phyloP scores from a whole-genome alignment of 2,113 vertebrate species.

The Callorhinus ursinus region DNA sequence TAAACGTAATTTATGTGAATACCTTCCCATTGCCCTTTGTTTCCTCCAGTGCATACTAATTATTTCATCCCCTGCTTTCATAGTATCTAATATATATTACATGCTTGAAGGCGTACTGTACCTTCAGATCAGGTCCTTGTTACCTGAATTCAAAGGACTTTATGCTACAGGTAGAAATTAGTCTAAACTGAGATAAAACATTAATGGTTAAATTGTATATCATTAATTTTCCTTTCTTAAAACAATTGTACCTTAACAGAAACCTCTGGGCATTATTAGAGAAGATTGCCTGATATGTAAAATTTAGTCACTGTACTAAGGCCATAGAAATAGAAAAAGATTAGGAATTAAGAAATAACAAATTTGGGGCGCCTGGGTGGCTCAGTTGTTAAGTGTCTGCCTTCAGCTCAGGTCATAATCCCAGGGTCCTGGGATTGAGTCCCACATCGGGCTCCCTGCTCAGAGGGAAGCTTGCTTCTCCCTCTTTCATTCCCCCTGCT shows the following conservation, averaged over 20 bases:
- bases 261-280: not conserved
- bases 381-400: no score
- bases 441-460: no score
- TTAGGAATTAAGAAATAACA: not conserved
- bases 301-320: not conserved
- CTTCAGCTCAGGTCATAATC: no score
- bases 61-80: not conserved
- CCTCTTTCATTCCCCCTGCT: no score
- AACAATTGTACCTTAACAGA: slow-evolving; percentile 2
- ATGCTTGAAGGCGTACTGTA: not conserved
- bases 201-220: not conserved
- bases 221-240: not conserved
- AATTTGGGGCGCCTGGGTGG: no score
- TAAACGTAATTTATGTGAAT: not conserved
- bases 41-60: not conserved
- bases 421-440: no score
- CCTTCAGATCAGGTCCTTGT: not conserved
- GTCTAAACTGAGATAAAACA: not conserved
- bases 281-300: not conserved
- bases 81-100: not conserved
- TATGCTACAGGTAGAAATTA: not conserved
- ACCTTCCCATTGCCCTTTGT: fast-evolving
- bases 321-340: not conserved
- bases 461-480: no score
- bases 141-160: not conserved